A percentile compares a stretch with the other conserved stretches of the same genome.
Conservation (phyloP, 2,797 vertebrate genomes). For the Sebastes oblongus region DNA sequence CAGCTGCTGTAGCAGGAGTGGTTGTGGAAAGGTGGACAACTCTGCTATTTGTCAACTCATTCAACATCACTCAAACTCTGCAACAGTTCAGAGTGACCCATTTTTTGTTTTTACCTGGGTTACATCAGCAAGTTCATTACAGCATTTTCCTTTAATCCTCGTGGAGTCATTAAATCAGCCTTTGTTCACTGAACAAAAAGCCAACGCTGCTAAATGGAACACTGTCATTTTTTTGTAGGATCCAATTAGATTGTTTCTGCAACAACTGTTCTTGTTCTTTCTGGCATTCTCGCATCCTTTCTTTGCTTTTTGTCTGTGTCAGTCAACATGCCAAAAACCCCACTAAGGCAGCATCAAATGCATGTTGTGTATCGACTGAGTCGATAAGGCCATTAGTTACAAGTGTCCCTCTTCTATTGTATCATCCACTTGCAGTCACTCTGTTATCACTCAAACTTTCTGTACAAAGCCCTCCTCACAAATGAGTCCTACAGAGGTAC, state of each 20-base stretch:
- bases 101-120: no score
- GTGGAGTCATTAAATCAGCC: constrained; percentile 3
- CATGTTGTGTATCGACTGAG: constrained; percentile 16
- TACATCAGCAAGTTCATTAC: neutral
- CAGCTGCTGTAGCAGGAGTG: no score
- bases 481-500: constrained; percentile 1
- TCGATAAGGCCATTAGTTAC: constrained; percentile 32
- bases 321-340: constrained; percentile 9
- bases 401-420: constrained; percentile 10
- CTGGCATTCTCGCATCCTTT: neutral
- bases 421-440: constrained; percentile 9
- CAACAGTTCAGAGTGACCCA: no score
- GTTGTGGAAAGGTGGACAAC: no score
- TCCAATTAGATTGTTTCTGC: constrained; percentile 3
- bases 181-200: constrained; percentile 23
- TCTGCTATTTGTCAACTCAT: no score
- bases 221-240: neutral
- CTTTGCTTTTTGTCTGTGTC: neutral
- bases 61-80: no score
- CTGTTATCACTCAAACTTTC: neutral
- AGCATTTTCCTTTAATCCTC: constrained; percentile 5
- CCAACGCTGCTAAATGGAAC: neutral
- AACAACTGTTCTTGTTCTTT: neutral
- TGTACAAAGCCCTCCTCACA: constrained; percentile 1
- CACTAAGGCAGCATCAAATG: constrained; percentile 26